A percentile compares a stretch with the other conserved stretches of the same genome.
These are phyloP conservation scores for Tolypeutes matacus DNA, from an alignment of 2,797 vertebrate genomes.

Conservation along the genomic window DNA sequence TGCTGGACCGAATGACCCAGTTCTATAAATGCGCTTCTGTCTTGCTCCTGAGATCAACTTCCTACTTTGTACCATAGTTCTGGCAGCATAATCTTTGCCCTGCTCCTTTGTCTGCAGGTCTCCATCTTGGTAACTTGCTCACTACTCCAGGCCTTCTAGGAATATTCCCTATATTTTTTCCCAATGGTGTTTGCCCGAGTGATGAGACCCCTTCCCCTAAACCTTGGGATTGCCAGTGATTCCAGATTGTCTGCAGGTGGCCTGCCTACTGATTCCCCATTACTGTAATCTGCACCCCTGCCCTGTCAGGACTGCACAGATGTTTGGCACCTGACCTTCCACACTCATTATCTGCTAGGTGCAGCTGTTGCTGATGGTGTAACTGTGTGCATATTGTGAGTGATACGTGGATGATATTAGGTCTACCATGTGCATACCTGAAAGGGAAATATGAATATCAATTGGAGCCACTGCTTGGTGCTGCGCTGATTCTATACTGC, in stretches of 20 bases:
- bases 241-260: neutral
- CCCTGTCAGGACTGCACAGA: neutral
- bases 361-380: neutral
- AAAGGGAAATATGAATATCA: neutral
- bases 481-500: neutral
- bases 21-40: constrained; percentile 38
- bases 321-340: neutral
- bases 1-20: neutral
- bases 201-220: neutral
- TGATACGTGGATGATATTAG: neutral
- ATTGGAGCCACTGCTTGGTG: neutral
- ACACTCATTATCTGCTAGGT: neutral
- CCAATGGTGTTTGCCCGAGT: neutral
- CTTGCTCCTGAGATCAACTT: neutral
- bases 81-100: neutral
- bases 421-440: neutral
- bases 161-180: neutral
- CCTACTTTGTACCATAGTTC: neutral
- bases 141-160: neutral
- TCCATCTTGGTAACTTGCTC: neutral
- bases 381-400: neutral
- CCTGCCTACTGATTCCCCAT: neutral
- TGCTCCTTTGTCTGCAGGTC: neutral
- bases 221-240: neutral
- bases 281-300: neutral